Conservation (phyloP, 2,113 vertebrate species). For the Brachyistius frenatus region DNA sequence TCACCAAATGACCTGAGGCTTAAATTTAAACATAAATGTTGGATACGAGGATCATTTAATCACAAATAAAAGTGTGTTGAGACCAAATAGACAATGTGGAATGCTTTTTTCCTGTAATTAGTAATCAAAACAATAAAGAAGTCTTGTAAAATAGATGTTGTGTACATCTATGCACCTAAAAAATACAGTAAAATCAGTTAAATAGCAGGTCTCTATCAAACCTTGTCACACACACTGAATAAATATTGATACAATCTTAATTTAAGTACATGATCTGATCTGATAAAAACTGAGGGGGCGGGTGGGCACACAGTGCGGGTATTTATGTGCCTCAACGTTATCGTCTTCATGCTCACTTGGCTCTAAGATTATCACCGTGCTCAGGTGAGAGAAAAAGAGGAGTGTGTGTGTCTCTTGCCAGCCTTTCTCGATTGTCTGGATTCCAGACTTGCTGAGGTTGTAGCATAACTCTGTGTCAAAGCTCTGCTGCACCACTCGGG, state of each 20-base stretch:
- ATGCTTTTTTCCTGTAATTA: constrained; percentile 5
- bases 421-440: constrained; percentile 73
- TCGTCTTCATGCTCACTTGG: constrained; percentile 27
- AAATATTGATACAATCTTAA: background rate
- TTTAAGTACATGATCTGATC: background rate
- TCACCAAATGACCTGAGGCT: too few species aligned
- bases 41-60: background rate
- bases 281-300: background rate
- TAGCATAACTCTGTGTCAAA: constrained; percentile 35
- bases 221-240: background rate
- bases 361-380: constrained; percentile 38
- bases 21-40: too few species aligned
- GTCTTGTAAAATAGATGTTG: background rate
- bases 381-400: constrained; percentile 38
- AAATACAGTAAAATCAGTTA: background rate
- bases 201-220: too few species aligned
- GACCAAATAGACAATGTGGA: background rate
- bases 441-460: constrained; percentile 57
- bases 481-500: background rate
- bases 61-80: background rate
- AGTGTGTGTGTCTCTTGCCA: background rate
- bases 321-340: constrained; percentile 3
- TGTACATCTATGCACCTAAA: background rate
- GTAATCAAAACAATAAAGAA: background rate
- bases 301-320: background rate